phyloP scores from a whole-genome alignment of 23 tunicate species.

The Trididemnum clinides region DNA sequence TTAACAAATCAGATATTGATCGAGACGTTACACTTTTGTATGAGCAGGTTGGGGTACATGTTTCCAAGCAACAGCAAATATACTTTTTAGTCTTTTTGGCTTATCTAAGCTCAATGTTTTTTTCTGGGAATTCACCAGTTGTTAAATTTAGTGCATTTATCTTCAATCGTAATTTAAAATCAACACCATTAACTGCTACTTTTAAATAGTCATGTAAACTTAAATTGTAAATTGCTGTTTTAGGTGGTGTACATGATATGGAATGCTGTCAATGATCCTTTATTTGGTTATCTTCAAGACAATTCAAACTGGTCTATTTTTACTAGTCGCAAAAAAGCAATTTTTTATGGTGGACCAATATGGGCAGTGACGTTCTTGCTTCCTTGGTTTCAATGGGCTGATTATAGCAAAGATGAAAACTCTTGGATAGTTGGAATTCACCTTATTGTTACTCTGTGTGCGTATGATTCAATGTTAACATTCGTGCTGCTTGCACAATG shows the following conservation, averaged over 20 bases:
- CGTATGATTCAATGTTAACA: conserved; percentile 80
- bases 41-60: no score
- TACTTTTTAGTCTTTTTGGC: no score
- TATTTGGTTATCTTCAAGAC: conserved; percentile 93
- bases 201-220: not conserved
- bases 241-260: conserved; percentile 90
- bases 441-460: conserved; percentile 70
- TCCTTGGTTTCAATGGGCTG: conserved; percentile 92
- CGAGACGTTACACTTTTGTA: not conserved
- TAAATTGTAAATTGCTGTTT: not conserved
- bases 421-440: conserved; percentile 75
- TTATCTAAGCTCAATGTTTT: no score
- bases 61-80: no score
- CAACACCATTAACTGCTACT: not conserved
- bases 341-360: conserved; percentile 86
- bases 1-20: not conserved
- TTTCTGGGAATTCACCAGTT: no score
- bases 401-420: conserved; percentile 40
- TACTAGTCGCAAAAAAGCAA: conserved; percentile 75
- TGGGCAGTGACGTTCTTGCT: conserved; percentile 83
- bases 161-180: not conserved
- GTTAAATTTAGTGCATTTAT: not conserved
- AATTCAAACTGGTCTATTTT: conserved; percentile 77
- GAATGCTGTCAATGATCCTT: conserved; percentile 94
- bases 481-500: conserved; percentile 88